Evolutionary conservation across 2,113 vertebrate species (phyloP).

Genomic region (Polyodon spathula): DNA sequence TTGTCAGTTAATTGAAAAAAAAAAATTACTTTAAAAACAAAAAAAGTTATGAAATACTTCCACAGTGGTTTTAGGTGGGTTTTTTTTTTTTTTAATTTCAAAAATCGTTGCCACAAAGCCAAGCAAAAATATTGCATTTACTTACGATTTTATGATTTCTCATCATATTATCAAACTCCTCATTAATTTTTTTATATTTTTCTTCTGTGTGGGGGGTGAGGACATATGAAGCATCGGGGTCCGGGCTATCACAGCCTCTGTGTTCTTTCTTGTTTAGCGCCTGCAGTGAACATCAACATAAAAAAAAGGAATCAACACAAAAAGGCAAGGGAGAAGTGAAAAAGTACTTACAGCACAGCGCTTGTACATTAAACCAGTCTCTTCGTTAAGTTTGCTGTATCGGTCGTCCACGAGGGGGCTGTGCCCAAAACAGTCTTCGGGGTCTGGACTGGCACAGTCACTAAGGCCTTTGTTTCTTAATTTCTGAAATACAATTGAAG

Average conservation of each 20-base stretch:
- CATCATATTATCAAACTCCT: conserved; percentile 99
- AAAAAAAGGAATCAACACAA: conserved; percentile 96
- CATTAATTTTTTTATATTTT: conserved; percentile 99
- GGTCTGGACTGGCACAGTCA: conserved; percentile 98
- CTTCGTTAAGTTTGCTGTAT: conserved; percentile 99
- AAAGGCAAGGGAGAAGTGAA: conserved; percentile 77
- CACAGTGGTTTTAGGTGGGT: too few relatives aligned
- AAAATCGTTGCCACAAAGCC: conserved; percentile 62
- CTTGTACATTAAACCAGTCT: conserved; percentile 99
- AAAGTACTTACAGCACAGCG: conserved; percentile 98
- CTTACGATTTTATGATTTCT: conserved; percentile 99
- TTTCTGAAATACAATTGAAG: conserved; percentile 99
- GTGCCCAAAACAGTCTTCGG: conserved; percentile 98
- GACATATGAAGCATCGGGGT: conserved; percentile 97
- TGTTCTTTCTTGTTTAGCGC: conserved; percentile 99
- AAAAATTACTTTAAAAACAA: conserved; percentile 32
- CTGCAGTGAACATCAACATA: conserved; percentile 93
- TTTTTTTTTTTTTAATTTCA: too few relatives aligned
- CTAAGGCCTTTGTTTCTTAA: conserved; percentile 99
- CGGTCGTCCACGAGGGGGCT: conserved; percentile 97
- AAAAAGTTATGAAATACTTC: too few relatives aligned
- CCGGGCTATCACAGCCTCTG: conserved; percentile 99
- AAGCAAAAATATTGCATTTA: conserved; percentile 60
- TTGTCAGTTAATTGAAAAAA: conserved; percentile 37
- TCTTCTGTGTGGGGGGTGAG: conserved; percentile 99